Conservation (phyloP, 2,888 invertebrate genomes). For the Drosophila multiciliata region DNA sequence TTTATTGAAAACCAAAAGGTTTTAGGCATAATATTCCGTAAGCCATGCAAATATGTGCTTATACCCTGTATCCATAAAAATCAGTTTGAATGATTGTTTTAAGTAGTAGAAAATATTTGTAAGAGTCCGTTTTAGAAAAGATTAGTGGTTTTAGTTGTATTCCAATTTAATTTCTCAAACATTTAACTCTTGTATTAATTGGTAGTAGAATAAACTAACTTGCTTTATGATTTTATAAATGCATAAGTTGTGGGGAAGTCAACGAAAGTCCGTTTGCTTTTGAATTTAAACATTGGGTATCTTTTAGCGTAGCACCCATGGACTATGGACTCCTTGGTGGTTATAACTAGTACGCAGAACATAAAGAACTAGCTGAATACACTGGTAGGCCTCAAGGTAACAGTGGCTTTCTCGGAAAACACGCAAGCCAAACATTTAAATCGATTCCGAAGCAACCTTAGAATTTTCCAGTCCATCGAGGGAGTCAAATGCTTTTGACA, state of each 20-base stretch:
- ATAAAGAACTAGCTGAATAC: slow-evolving; percentile 33
- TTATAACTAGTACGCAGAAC: slow-evolving; percentile 28
- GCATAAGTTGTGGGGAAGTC: not conserved
- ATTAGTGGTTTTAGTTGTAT: not conserved
- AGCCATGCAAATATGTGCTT: slow-evolving; percentile 5
- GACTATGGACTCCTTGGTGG: not conserved
- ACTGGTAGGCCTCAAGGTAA: slow-evolving; percentile 67
- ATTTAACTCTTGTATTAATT: not conserved
- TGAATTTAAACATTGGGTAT: slow-evolving; percentile 8
- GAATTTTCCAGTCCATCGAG: slow-evolving; percentile 39
- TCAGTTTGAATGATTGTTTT: not conserved
- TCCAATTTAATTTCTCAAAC: not conserved
- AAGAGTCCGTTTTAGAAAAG: not conserved
- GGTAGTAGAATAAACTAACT: not conserved
- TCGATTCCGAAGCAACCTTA: slow-evolving; percentile 62
- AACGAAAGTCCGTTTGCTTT: not conserved
- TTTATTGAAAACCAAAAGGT: slow-evolving; percentile 33
- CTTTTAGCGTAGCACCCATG: not conserved
- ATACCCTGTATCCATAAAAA: slow-evolving; percentile 19
- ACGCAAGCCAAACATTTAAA: slow-evolving; percentile 74
- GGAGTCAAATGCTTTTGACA: slow-evolving; percentile 43
- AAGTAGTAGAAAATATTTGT: not conserved
- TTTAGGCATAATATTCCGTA: slow-evolving; percentile 1
- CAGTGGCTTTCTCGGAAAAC: slow-evolving; percentile 53
- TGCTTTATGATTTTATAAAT: not conserved